Conservation (phyloP, 2,888 invertebrate species). For the Trichogramma evanescens region DNA sequence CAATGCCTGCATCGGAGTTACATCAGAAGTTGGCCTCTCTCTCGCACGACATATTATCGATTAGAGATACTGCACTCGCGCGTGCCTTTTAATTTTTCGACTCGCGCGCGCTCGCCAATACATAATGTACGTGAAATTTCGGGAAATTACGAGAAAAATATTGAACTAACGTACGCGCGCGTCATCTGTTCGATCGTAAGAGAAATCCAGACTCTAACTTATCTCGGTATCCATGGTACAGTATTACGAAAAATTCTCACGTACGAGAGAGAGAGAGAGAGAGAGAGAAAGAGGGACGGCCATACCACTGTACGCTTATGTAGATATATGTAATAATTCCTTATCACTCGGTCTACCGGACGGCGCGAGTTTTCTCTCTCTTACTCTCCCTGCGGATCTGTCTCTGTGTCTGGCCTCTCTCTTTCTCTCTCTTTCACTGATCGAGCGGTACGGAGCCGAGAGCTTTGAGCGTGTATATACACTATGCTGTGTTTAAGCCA, state of each 20-base stretch:
- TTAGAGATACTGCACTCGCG: too few species aligned
- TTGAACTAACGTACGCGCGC: not conserved
- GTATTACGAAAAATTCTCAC: too few species aligned
- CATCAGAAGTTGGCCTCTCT: too few species aligned
- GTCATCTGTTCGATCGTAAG: conserved; percentile 3
- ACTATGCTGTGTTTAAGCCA: conserved; percentile 3
- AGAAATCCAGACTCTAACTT: not conserved
- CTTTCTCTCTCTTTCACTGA: not conserved
- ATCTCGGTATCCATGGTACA: not conserved
- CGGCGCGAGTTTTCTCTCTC: not conserved
- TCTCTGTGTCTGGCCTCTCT: not conserved
- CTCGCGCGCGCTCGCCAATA: not conserved
- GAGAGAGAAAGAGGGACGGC: too few species aligned
- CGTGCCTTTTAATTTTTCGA: too few species aligned
- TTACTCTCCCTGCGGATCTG: not conserved
- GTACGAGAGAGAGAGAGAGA: too few species aligned
- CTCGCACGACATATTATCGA: too few species aligned
- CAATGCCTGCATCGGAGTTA: too few species aligned
- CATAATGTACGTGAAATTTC: not conserved
- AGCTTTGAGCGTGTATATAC: conserved; percentile 11
- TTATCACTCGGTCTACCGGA: conserved; percentile 11
- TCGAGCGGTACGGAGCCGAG: not conserved
- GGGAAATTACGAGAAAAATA: not conserved
- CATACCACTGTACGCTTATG: too few species aligned
- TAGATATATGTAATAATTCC: conserved; percentile 8